These are phyloP conservation scores for Muschampia plurimacula DNA, from an alignment of 2,888 invertebrate genomes.

Conservation along the genomic window DNA sequence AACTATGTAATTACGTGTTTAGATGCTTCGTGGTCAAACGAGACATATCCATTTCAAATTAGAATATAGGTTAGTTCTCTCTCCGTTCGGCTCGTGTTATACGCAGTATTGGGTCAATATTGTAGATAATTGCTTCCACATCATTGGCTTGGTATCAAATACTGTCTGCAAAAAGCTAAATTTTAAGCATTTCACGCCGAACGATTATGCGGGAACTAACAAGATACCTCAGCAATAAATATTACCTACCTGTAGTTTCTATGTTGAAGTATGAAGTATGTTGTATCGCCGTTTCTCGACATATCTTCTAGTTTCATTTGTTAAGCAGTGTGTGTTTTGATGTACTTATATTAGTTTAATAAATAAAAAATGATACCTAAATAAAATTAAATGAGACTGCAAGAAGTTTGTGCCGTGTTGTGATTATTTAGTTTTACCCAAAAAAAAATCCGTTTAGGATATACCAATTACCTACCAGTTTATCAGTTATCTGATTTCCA, in stretches of 20 bases:
- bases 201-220: slow-evolving; percentile 47
- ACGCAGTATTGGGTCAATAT: slow-evolving; percentile 51
- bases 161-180: slow-evolving; percentile 36
- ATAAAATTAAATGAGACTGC: slow-evolving; percentile 83
- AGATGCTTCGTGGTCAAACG: slow-evolving; percentile 72
- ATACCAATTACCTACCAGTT: no score
- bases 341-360: slow-evolving; percentile 79
- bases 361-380: slow-evolving; percentile 73
- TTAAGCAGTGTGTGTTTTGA: slow-evolving; percentile 81
- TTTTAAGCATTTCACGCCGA: slow-evolving; percentile 48
- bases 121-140: slow-evolving; percentile 49
- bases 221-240: slow-evolving; percentile 55
- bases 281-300: slow-evolving; percentile 67
- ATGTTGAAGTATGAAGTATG: slow-evolving; percentile 43
- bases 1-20: slow-evolving; percentile 72
- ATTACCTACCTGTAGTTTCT: slow-evolving; percentile 57
- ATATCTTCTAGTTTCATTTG: slow-evolving; percentile 81
- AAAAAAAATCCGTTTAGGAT: no score
- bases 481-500: no score
- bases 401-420: slow-evolving; percentile 59
- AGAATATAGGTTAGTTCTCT: slow-evolving; percentile 62
- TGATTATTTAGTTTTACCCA: not conserved
- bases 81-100: slow-evolving; percentile 56
- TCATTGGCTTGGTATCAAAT: slow-evolving; percentile 41
- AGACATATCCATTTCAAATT: slow-evolving; percentile 65